Percentiles rank a stretch among this genome's conserved stretches.
Evolutionary conservation across 1,140 invertebrate genomes (phyloP).

Genomic region (Saccostrea echinata): DNA sequence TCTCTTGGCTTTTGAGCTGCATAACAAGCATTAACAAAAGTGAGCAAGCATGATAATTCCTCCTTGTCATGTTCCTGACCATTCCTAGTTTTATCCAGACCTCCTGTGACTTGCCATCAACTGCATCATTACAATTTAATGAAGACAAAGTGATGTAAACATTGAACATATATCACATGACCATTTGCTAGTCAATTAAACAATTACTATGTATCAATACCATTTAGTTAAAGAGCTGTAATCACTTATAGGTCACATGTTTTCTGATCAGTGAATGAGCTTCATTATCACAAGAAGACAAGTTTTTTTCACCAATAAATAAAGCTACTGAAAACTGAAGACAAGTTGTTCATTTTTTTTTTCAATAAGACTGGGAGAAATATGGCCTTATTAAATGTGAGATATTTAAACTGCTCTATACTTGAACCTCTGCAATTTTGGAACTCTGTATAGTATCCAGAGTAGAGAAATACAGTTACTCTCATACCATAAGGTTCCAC

Average conservation of each 20-base stretch:
- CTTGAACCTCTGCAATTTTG: not conserved
- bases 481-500: not conserved
- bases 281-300: not conserved
- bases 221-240: not conserved
- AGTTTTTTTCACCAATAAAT: slow-evolving; percentile 16
- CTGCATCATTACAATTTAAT: slow-evolving; percentile 25
- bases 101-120: slow-evolving; percentile 15
- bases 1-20: slow-evolving; percentile 18
- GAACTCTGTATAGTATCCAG: not conserved
- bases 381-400: not conserved
- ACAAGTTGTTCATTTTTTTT: not conserved
- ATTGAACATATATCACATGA: slow-evolving; percentile 33
- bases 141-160: slow-evolving; percentile 23
- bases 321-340: not conserved
- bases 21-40: slow-evolving; percentile 29
- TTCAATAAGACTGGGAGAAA: not conserved
- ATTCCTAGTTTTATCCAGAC: not conserved
- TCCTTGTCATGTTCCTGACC: slow-evolving; percentile 3
- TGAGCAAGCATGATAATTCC: slow-evolving; percentile 16
- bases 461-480: not conserved
- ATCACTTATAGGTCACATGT: slow-evolving; percentile 1
- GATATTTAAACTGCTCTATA: not conserved
- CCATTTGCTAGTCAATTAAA: slow-evolving; percentile 8
- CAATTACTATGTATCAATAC: not conserved
- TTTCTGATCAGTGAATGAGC: not conserved